Percentiles rank a stretch among this genome's conserved stretches.
phyloP scores from a whole-genome alignment of 2,113 vertebrate species.

The Boleophthalmus pectinirostris region DNA sequence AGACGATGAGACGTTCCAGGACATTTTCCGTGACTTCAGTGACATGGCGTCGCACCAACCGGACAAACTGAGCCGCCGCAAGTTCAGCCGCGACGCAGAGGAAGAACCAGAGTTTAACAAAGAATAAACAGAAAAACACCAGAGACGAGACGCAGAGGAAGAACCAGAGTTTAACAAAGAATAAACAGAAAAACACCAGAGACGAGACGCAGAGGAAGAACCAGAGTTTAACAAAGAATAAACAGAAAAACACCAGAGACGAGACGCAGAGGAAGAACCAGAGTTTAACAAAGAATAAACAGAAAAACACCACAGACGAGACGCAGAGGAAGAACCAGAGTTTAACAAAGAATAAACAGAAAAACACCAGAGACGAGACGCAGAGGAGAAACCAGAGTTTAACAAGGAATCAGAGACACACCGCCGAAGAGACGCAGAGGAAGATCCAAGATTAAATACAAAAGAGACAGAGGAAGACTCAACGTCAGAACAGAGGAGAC shows the following conservation, averaged over 20 bases:
- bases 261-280: background rate
- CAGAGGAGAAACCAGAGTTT: no score
- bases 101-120: background rate
- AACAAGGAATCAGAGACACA: no score
- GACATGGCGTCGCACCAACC: constrained; percentile 81
- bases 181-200: background rate
- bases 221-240: background rate
- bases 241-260: background rate
- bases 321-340: background rate
- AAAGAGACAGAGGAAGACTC: no score
- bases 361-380: no score
- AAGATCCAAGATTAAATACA: no score
- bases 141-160: background rate
- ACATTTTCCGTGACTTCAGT: constrained; percentile 81
- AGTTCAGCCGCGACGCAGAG: constrained; percentile 45
- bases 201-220: constrained; percentile 17
- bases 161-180: background rate
- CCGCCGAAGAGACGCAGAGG: no score
- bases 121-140: background rate
- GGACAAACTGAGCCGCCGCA: constrained; percentile 67
- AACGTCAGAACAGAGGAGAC: no score
- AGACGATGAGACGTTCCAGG: constrained; percentile 80
- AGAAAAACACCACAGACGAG: background rate
- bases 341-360: no score
- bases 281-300: no score